Conservation (phyloP, 2,888 invertebrate species). For the Drosophila mulleri region DNA sequence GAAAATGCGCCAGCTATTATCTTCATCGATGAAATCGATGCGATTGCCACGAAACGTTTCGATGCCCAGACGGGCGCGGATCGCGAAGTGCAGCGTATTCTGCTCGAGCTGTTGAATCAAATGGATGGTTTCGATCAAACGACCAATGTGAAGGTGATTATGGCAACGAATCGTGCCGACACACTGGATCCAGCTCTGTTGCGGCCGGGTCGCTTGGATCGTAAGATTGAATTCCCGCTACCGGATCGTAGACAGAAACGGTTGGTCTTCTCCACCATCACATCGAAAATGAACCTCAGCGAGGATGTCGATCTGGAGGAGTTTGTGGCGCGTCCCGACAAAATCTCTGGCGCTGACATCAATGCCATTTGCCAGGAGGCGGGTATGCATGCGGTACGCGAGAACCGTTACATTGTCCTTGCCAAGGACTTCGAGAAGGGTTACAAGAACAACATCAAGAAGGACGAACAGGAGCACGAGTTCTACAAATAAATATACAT, state of each 20-base stretch:
- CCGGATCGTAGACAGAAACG: slow-evolving; percentile 96
- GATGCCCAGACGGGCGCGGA: slow-evolving; percentile 99
- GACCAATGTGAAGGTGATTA: slow-evolving; percentile 99
- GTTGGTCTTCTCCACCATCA: slow-evolving; percentile 98
- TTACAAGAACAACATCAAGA: slow-evolving; percentile 99
- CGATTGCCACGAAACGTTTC: slow-evolving; percentile 99
- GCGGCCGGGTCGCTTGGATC: slow-evolving; percentile 93
- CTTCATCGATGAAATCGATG: slow-evolving; percentile 99
- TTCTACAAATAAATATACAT: slow-evolving; percentile 98
- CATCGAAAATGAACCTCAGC: slow-evolving; percentile 97
- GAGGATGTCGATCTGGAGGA: slow-evolving; percentile 99
- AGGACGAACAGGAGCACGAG: slow-evolving; percentile 98
- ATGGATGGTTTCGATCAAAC: slow-evolving; percentile 99
- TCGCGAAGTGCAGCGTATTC: slow-evolving; percentile 98
- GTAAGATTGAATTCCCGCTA: slow-evolving; percentile 99
- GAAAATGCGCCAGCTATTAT: slow-evolving; percentile 99
- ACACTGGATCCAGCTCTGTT: slow-evolving; percentile 96
- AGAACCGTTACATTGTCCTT: slow-evolving; percentile 98
- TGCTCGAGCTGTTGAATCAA: slow-evolving; percentile 98
- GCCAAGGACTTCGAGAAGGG: slow-evolving; percentile 99
- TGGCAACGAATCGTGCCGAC: slow-evolving; percentile 99
- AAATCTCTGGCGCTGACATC: slow-evolving; percentile 99
- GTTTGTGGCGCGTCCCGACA: slow-evolving; percentile 99
- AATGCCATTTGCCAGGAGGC: slow-evolving; percentile 99
- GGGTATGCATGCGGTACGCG: slow-evolving; percentile 99